Percentiles rank a stretch among this genome's conserved stretches.
phyloP scores from a whole-genome alignment of 2,888 invertebrate species.

The Pecten maximus region DNA sequence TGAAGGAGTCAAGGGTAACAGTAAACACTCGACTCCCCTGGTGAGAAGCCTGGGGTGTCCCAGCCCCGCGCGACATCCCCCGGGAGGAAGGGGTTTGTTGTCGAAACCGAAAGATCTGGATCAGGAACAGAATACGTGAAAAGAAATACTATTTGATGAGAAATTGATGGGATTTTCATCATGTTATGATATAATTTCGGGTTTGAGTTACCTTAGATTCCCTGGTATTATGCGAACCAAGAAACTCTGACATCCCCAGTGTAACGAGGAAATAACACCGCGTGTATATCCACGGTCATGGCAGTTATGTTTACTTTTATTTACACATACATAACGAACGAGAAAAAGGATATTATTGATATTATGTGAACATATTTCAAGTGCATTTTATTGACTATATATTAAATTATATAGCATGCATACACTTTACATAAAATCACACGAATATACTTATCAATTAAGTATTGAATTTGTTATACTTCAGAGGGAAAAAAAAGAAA shows the following conservation, averaged over 20 bases:
- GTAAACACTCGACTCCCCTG: background rate
- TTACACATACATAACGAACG: background rate
- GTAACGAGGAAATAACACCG: background rate
- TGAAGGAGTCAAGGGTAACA: background rate
- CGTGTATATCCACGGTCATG: background rate
- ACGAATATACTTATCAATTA: too few relatives aligned
- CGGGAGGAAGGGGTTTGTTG: background rate
- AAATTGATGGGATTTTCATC: conserved; percentile 21
- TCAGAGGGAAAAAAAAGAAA: too few relatives aligned
- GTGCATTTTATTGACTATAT: too few relatives aligned
- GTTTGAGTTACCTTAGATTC: background rate
- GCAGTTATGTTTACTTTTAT: background rate
- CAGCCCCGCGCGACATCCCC: background rate
- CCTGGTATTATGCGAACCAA: background rate
- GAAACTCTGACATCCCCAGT: background rate
- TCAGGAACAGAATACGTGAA: background rate
- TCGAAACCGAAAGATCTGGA: background rate
- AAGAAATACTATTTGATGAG: background rate
- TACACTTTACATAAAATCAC: too few relatives aligned
- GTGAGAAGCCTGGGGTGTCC: background rate
- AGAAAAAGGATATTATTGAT: too few relatives aligned
- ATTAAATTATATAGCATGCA: too few relatives aligned
- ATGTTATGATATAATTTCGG: conserved; percentile 12
- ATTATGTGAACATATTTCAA: too few relatives aligned
- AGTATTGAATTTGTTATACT: too few relatives aligned